These are phyloP conservation scores for Clanis bilineata DNA, from an alignment of 2,888 invertebrate species.

Conservation along the genomic window DNA sequence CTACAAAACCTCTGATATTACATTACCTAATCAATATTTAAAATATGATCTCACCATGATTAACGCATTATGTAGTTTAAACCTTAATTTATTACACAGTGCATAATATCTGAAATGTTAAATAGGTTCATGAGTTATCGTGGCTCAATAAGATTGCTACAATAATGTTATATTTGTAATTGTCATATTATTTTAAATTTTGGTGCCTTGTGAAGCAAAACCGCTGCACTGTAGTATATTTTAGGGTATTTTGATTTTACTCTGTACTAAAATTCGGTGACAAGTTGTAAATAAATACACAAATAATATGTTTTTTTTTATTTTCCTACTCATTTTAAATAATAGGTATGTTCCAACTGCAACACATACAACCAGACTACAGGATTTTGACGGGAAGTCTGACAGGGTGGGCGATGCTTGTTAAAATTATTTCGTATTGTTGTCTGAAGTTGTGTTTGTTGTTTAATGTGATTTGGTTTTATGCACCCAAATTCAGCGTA, in stretches of 20 bases:
- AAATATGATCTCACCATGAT: slow-evolving; percentile 3
- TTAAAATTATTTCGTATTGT: too few species aligned
- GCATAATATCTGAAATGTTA: not conserved
- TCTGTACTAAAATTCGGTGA: slow-evolving; percentile 59
- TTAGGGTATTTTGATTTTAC: slow-evolving; percentile 55
- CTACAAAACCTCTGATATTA: not conserved
- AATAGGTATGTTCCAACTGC: too few species aligned
- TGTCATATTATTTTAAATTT: slow-evolving; percentile 29
- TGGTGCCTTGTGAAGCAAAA: slow-evolving; percentile 52
- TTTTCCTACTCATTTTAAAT: not conserved
- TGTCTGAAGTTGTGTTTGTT: too few species aligned
- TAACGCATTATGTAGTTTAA: not conserved
- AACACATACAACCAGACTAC: too few species aligned
- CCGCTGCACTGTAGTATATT: slow-evolving; percentile 54
- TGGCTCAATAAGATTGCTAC: not conserved
- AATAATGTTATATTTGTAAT: slow-evolving; percentile 1
- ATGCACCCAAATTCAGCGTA: too few species aligned
- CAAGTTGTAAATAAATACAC: slow-evolving; percentile 74
- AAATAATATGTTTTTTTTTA: slow-evolving; percentile 36
- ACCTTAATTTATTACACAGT: not conserved
- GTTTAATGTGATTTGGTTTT: too few species aligned
- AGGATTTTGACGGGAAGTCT: too few species aligned
- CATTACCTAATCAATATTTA: not conserved
- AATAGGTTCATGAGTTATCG: not conserved
- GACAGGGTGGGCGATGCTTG: too few species aligned